Base-by-base conservation (phyloP, 2,113 vertebrate genomes). In the Calyptommatus sinebrachiatus region DNA sequence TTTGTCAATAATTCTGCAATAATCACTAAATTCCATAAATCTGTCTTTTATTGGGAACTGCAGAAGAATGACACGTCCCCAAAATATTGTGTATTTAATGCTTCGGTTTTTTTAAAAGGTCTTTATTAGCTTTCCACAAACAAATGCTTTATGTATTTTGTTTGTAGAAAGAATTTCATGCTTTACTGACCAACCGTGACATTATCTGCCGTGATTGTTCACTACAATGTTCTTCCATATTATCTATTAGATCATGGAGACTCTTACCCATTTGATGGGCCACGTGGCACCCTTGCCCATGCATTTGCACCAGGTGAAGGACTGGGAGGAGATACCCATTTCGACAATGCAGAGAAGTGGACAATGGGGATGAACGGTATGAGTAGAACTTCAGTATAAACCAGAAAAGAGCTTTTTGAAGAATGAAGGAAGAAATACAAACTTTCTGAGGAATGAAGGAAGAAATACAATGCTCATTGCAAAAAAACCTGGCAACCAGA, bases 291-390 rank as follows among this genome's bases (percentile, higher is more conserved):
- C 2, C 72, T 91, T 53, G 87, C 88, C 46, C 79, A 85, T 26
- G 84, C 86, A 53, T 93, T 92, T 88, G 90, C 83, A 61, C 88
- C 90, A 53, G 79, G 90, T 72, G 87, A 91, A 90, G 88, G 89
- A 60, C 68, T 93, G 46, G 90, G 89, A 86, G 87, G 87, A 65
- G 83, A 91, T 67, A 93, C 82, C 0, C 84, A 88, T 84, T 92
- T 93, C 78, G 85, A 88, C 85, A 94, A 88, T 18, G 46, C 77
- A 61, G 85, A 94, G 84, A 88, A 92, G 83, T 86, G 83, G 87
- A 91, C 87, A 71, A 81, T 88, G 83, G 88, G 79, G 76, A 89
- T 1, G 85, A 92, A 91, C 26, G 78, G 84, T 89, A 91, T 9
- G 73, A 11, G 6, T 12, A 50, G 26, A 76, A 31, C 22, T 12